A percentile compares a stretch with the other conserved stretches of the same genome.
These are phyloP conservation scores for Teleogryllus occipitalis DNA, from an alignment of 1,140 invertebrate species.

Conservation along the genomic window DNA sequence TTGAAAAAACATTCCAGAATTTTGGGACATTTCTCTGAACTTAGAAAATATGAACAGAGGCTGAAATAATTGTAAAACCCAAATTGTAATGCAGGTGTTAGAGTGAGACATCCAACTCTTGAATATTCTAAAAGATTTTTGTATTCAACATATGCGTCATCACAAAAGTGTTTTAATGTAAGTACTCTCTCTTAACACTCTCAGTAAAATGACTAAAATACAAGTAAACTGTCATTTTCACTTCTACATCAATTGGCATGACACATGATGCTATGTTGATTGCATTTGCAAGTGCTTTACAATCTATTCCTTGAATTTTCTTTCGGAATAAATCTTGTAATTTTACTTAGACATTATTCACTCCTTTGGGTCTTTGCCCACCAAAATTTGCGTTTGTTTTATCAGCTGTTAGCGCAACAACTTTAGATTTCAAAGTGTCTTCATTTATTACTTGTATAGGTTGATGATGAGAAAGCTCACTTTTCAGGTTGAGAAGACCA, in stretches of 20 bases:
- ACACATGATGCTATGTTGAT: conserved; percentile 18
- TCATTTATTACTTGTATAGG: conserved; percentile 23
- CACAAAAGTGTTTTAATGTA: conserved; percentile 14
- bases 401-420: conserved; percentile 23
- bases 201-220: conserved; percentile 18
- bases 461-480: too few species aligned
- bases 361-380: conserved; percentile 24
- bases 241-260: conserved; percentile 20
- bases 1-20: conserved; percentile 15
- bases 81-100: conserved; percentile 9
- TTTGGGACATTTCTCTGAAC: conserved; percentile 16
- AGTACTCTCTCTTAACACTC: too few species aligned
- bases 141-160: conserved; percentile 16
- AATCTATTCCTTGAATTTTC: conserved; percentile 21
- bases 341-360: conserved; percentile 23
- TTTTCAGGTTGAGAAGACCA: too few species aligned
- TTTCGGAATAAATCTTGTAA: conserved; percentile 23
- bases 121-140: conserved; percentile 18
- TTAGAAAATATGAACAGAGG: conserved; percentile 8
- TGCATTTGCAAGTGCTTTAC: conserved; percentile 7
- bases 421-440: conserved; percentile 24
- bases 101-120: conserved; percentile 14
- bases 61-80: too few species aligned
- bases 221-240: conserved; percentile 20
- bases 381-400: conserved; percentile 23